These are phyloP conservation scores for Boleophthalmus pectinirostris DNA, from an alignment of 2,113 vertebrate species.

Conservation along the genomic window DNA sequence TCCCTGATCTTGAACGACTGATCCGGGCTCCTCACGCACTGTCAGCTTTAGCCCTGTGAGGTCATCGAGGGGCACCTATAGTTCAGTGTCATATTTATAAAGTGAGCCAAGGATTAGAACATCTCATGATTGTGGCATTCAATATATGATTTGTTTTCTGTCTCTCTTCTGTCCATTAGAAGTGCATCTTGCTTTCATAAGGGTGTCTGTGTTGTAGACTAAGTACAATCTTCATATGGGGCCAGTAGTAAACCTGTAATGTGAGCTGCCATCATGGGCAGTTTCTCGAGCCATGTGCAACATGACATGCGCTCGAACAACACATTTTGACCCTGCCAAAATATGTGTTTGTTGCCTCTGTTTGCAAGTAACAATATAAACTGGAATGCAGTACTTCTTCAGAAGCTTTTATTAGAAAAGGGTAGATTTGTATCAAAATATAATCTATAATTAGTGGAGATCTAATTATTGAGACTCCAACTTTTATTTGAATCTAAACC, in stretches of 20 bases:
- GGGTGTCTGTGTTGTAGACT: background rate
- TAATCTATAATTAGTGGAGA: background rate
- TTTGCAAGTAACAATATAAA: no score
- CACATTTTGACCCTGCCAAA: background rate
- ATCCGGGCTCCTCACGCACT: slow-evolving; percentile 56
- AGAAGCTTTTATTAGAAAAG: background rate
- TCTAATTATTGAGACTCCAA: background rate
- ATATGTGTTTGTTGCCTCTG: no score
- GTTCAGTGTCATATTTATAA: slow-evolving; percentile 1
- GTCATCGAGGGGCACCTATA: slow-evolving; percentile 18
- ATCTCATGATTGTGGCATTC: background rate
- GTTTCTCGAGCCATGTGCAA: slow-evolving; percentile 20
- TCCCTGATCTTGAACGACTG: slow-evolving; percentile 62
- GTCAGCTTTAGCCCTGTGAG: slow-evolving; percentile 52
- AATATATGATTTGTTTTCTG: slow-evolving; percentile 16
- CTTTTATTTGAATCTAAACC: background rate
- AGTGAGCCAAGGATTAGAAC: slow-evolving; percentile 16
- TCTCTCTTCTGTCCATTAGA: background rate
- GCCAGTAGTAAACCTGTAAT: slow-evolving; percentile 44
- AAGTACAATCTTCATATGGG: background rate
- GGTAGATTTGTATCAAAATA: background rate
- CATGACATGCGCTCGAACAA: slow-evolving; percentile 21
- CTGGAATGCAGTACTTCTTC: background rate
- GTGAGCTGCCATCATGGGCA: slow-evolving; percentile 32
- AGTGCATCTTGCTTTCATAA: background rate